phyloP scores from a whole-genome alignment of 2,113 vertebrate genomes.

The Osmerus eperlanus region DNA sequence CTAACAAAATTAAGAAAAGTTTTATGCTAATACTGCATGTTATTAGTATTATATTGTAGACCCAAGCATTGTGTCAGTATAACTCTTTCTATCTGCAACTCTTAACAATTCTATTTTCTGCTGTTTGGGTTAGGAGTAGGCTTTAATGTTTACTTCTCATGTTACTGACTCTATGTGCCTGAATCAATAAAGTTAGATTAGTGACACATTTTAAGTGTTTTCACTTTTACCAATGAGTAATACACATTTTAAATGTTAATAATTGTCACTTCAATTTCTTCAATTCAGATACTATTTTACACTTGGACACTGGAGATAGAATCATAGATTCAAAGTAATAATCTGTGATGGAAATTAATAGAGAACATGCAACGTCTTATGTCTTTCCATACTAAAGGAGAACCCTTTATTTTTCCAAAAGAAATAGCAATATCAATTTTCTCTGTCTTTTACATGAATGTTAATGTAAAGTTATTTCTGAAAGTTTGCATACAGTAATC shows the following conservation, averaged over 20 bases:
- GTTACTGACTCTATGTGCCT: constrained; percentile 38
- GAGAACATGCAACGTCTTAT: neutral
- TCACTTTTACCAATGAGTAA: too few relatives aligned
- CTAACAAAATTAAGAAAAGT: neutral
- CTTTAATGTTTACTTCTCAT: constrained; percentile 17
- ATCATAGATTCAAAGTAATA: neutral
- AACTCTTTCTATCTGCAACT: neutral
- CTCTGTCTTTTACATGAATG: neutral
- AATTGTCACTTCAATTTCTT: neutral
- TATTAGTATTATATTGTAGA: constrained; percentile 20
- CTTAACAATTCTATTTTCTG: neutral
- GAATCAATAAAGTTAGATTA: constrained; percentile 46
- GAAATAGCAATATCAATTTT: neutral
- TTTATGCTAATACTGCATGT: constrained; percentile 34
- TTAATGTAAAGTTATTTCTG: neutral
- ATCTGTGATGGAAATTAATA: neutral
- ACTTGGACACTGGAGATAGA: neutral
- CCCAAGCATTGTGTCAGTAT: neutral
- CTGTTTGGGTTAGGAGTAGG: neutral
- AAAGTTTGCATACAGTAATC: too few relatives aligned
- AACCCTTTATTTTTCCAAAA: neutral
- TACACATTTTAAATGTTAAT: too few relatives aligned
- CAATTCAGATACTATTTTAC: neutral
- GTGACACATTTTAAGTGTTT: too few relatives aligned
- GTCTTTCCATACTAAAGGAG: neutral